Evolutionary conservation across 2,888 invertebrate genomes (phyloP).

Genomic region (Rotaria sp.): DNA sequence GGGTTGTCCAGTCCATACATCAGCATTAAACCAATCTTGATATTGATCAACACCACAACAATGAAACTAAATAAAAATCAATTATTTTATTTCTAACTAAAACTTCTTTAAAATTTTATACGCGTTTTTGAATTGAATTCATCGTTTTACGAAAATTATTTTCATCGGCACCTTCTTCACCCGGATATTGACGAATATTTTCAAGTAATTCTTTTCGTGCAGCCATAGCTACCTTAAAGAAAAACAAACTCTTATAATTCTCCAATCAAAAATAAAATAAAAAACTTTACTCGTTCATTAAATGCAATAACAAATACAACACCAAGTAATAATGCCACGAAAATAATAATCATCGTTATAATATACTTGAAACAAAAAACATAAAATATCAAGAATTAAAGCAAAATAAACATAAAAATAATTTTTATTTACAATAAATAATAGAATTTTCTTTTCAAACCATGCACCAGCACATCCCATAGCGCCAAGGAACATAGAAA

Average conservation of each 20-base stretch:
- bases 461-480: constrained; percentile 8
- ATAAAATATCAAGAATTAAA: background rate
- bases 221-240: background rate
- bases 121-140: constrained; percentile 21
- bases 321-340: constrained; percentile 2
- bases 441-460: constrained; percentile 5
- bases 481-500: background rate
- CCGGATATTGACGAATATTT: background rate
- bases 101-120: background rate
- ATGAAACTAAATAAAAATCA: background rate
- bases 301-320: constrained; percentile 27
- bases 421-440: background rate
- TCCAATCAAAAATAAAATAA: background rate
- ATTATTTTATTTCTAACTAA: background rate
- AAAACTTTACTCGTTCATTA: background rate
- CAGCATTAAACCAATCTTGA: constrained; percentile 19
- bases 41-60: constrained; percentile 25
- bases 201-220: constrained; percentile 10
- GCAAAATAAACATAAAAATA: too few species aligned
- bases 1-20: background rate
- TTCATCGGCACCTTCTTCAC: background rate
- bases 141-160: constrained; percentile 11
- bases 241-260: too few species aligned
- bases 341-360: background rate
- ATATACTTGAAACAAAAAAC: background rate